Evolutionary conservation across 2,888 invertebrate species (phyloP).

Genomic region (Flexamia atlantica): DNA sequence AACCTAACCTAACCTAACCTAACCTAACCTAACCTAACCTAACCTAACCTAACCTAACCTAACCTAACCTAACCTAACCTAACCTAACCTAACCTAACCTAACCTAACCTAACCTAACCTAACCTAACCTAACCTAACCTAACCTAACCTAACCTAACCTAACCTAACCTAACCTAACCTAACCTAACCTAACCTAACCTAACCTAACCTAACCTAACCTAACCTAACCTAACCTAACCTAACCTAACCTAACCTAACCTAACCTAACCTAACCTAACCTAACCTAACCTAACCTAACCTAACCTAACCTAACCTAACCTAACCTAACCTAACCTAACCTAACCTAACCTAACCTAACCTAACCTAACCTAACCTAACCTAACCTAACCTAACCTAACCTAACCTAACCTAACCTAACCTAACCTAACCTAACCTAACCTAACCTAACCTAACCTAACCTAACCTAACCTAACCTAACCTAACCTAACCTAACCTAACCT

Average conservation of each 20-base stretch:
- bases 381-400: conserved; percentile 47
- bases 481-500: conserved; percentile 38
- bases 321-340: conserved; percentile 45
- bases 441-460: conserved; percentile 52
- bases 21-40: conserved; percentile 65
- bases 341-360: conserved; percentile 45
- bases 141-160: conserved; percentile 65
- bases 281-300: conserved; percentile 48
- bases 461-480: conserved; percentile 37
- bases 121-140: conserved; percentile 64
- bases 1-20: conserved; percentile 65
- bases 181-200: conserved; percentile 14
- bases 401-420: conserved; percentile 37
- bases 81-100: conserved; percentile 65
- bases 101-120: conserved; percentile 65
- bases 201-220: conserved; percentile 39
- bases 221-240: not conserved
- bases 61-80: conserved; percentile 65
- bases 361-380: conserved; percentile 31
- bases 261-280: conserved; percentile 61
- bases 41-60: conserved; percentile 65
- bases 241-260: conserved; percentile 19
- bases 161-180: conserved; percentile 66
- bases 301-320: conserved; percentile 43
- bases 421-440: conserved; percentile 45